These are phyloP conservation scores for Athalia cordata DNA, from an alignment of 2,888 invertebrate genomes.

Conservation along the genomic window DNA sequence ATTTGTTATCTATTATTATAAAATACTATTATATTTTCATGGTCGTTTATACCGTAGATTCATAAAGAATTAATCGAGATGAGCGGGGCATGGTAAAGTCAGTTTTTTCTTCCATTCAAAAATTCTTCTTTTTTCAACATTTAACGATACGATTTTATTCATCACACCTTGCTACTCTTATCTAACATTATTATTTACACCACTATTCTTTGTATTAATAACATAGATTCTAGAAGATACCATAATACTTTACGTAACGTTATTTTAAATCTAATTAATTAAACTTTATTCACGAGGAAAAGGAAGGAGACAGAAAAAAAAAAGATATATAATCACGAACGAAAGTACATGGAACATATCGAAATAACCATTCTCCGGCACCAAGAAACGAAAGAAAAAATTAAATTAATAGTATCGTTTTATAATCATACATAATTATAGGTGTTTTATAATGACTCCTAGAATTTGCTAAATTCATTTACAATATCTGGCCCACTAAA, in stretches of 20 bases:
- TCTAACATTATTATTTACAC: slow-evolving; percentile 42
- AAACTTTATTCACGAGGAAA: slow-evolving; percentile 4
- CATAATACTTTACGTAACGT: slow-evolving; percentile 40
- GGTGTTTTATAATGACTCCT: not conserved
- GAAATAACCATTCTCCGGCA: slow-evolving; percentile 39
- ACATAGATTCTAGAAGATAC: slow-evolving; percentile 25
- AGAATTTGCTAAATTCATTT: slow-evolving; percentile 28
- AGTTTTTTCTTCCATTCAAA: too few species aligned
- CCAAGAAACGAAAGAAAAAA: slow-evolving; percentile 15
- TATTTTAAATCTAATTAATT: slow-evolving; percentile 11
- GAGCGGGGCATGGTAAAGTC: too few species aligned
- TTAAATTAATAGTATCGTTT: slow-evolving; percentile 29
- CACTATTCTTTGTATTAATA: slow-evolving; percentile 20
- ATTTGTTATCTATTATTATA: slow-evolving; percentile 26
- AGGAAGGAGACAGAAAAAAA: not conserved
- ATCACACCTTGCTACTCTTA: slow-evolving; percentile 36
- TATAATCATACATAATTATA: slow-evolving; percentile 15
- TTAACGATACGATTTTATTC: slow-evolving; percentile 43
- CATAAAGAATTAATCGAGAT: not conserved
- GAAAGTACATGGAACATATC: not conserved
- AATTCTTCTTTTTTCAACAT: slow-evolving; percentile 2
- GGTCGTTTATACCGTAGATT: slow-evolving; percentile 14
- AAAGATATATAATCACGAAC: not conserved
- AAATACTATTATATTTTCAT: slow-evolving; percentile 12
- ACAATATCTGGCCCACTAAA: slow-evolving; percentile 15